phyloP scores from a whole-genome alignment of 2,113 vertebrate species.

The Hemicordylus capensis region DNA sequence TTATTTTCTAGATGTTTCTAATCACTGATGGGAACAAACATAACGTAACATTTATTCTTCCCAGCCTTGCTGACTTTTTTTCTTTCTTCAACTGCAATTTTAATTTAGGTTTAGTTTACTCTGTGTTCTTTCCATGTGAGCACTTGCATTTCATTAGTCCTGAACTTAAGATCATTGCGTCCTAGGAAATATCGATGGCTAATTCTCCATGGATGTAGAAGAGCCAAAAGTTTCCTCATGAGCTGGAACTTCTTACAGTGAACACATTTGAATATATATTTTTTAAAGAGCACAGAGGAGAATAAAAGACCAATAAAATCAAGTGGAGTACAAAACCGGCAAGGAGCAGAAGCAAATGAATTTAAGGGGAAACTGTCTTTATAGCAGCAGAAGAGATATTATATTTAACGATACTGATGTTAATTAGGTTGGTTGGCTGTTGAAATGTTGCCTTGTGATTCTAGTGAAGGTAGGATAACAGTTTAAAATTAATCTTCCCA shows the following conservation, averaged over 20 bases:
- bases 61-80: fast-evolving
- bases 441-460: conserved; percentile 46
- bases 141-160: conserved; percentile 37
- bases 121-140: neutral
- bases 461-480: conserved; percentile 46
- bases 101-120: neutral
- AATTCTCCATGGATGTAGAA: conserved; percentile 63
- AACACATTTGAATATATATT: conserved; percentile 50
- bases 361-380: conserved; percentile 56
- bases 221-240: conserved; percentile 69
- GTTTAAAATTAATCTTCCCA: conserved; percentile 28
- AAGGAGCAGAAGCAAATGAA: conserved; percentile 45
- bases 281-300: conserved; percentile 54
- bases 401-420: conserved; percentile 63
- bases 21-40: neutral
- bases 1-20: neutral
- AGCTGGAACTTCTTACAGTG: conserved; percentile 66
- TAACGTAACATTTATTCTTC: neutral
- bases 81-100: neutral
- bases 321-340: neutral
- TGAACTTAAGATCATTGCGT: conserved; percentile 23
- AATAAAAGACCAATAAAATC: conserved; percentile 50
- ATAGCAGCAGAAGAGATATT: conserved; percentile 32
- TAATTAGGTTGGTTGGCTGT: conserved; percentile 64
- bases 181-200: conserved; percentile 48